These are phyloP conservation scores for Chouioia cunea DNA, from an alignment of 2,888 invertebrate genomes.

Conservation along the genomic window DNA sequence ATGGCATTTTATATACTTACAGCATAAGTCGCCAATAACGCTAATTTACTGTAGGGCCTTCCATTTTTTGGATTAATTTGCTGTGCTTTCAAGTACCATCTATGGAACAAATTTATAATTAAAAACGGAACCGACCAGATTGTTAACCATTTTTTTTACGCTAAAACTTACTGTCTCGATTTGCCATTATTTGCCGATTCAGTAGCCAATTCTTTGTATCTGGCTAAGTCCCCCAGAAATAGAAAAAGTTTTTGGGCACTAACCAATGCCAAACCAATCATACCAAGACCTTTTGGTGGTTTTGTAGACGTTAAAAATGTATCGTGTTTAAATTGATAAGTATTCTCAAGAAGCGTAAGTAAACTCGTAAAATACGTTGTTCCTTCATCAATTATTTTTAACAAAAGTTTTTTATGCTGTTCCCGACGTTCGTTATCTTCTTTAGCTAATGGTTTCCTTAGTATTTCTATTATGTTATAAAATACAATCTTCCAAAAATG, in stretches of 20 bases:
- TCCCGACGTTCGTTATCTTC: slow-evolving; percentile 75
- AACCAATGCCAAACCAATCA: slow-evolving; percentile 82
- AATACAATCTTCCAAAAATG: slow-evolving; percentile 93
- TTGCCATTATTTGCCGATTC: slow-evolving; percentile 85
- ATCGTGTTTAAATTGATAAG: slow-evolving; percentile 80
- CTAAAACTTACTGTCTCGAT: slow-evolving; percentile 76
- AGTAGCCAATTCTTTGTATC: slow-evolving; percentile 89
- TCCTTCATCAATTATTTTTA: slow-evolving; percentile 84
- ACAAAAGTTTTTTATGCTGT: slow-evolving; percentile 76
- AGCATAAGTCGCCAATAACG: slow-evolving; percentile 86
- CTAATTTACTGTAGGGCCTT: slow-evolving; percentile 94
- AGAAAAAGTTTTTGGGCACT: slow-evolving; percentile 90
- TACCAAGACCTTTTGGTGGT: slow-evolving; percentile 76
- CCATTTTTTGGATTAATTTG: slow-evolving; percentile 96
- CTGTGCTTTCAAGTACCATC: slow-evolving; percentile 94
- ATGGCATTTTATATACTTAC: slow-evolving; percentile 70
- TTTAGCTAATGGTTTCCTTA: slow-evolving; percentile 76
- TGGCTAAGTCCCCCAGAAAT: slow-evolving; percentile 91
- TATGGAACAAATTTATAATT: slow-evolving; percentile 55
- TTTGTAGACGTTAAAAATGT: slow-evolving; percentile 70
- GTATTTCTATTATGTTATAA: slow-evolving; percentile 87
- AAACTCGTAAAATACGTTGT: slow-evolving; percentile 83
- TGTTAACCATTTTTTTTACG: no score
- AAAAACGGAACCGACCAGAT: background rate
- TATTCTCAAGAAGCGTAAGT: slow-evolving; percentile 79